These are phyloP conservation scores for Telmatherina bonti DNA, from an alignment of 2,797 vertebrate species.

Conservation along the genomic window DNA sequence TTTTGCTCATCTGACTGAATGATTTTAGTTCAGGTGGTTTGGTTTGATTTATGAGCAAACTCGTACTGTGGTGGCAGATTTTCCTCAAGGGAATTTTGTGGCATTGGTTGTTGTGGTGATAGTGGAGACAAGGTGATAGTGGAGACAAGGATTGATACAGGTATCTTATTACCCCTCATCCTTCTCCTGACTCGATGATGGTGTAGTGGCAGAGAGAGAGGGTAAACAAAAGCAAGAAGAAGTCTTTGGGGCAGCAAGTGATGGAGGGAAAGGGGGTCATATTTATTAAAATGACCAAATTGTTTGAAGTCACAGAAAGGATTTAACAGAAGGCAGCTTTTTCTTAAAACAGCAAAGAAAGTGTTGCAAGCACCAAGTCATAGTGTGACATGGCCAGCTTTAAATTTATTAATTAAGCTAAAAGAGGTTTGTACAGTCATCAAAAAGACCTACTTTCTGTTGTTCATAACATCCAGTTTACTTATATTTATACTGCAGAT, in stretches of 20 bases:
- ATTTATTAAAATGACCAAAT: too few relatives aligned
- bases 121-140: constrained; percentile 4
- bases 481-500: too few relatives aligned
- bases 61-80: constrained; percentile 15
- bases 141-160: constrained; percentile 24
- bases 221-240: not conserved
- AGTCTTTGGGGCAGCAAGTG: constrained; percentile 1
- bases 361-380: too few relatives aligned
- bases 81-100: constrained; percentile 12
- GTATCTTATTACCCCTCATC: constrained; percentile 25
- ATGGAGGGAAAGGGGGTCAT: not conserved
- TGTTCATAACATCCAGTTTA: too few relatives aligned
- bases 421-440: not conserved
- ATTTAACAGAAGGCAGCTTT: too few relatives aligned
- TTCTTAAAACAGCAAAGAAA: too few relatives aligned
- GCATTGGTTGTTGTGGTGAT: constrained; percentile 9
- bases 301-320: too few relatives aligned
- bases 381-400: not conserved
- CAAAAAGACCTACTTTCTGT: too few relatives aligned
- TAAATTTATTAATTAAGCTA: not conserved
- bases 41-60: constrained; percentile 30
- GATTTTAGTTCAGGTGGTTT: constrained; percentile 30
- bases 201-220: constrained; percentile 11
- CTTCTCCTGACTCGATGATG: constrained; percentile 21
- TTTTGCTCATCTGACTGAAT: constrained; percentile 1